These are phyloP conservation scores for Sinocyclocheilus grahami DNA, from an alignment of 2,113 vertebrate species.

Conservation along the genomic window DNA sequence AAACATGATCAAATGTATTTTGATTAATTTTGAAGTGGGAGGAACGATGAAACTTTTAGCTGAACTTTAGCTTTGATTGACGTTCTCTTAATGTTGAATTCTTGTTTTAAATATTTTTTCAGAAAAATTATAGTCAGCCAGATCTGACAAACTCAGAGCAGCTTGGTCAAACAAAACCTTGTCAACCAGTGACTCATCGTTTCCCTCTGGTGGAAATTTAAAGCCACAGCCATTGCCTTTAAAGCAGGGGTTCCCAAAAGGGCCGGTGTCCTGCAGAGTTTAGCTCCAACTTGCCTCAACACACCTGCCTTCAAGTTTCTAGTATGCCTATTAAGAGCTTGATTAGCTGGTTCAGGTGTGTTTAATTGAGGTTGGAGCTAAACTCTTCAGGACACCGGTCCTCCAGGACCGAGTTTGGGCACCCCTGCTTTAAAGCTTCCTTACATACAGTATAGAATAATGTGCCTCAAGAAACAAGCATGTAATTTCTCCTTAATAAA, in stretches of 20 bases:
- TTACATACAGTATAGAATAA: neutral
- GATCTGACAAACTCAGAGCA: neutral
- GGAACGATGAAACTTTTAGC: neutral
- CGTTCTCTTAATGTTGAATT: neutral
- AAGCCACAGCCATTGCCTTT: neutral
- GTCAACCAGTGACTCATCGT: neutral
- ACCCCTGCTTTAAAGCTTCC: neutral
- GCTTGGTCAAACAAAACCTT: neutral
- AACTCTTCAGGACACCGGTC: too few species aligned
- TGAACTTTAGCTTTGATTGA: neutral
- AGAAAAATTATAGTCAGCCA: neutral
- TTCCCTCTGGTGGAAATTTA: conserved; percentile 25
- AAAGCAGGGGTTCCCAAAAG: neutral
- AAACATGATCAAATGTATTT: neutral
- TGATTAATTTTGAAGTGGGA: neutral
- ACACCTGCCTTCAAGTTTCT: too few species aligned
- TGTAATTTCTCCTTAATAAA: neutral
- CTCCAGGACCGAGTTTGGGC: too few species aligned
- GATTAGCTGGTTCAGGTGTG: too few species aligned
- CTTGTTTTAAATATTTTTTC: neutral
- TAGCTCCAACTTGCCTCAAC: too few species aligned
- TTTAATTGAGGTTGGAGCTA: too few species aligned
- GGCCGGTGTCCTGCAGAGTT: too few species aligned
- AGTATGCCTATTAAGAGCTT: too few species aligned
- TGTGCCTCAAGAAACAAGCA: neutral